Evolutionary conservation across 2,113 vertebrate species (phyloP).

Genomic region (Lepus timidus): DNA sequence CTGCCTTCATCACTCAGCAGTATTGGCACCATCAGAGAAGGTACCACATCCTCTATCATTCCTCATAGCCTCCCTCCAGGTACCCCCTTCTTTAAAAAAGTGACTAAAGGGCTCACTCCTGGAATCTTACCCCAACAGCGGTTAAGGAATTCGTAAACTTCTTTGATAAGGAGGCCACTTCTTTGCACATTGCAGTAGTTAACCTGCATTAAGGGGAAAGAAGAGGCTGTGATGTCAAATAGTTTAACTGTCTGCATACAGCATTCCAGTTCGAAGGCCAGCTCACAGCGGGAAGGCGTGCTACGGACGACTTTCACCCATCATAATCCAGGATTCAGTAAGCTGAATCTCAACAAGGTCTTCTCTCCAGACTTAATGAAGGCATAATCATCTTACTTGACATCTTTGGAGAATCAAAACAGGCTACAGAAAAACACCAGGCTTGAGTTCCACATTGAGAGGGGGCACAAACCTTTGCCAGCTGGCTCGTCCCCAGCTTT

Average conservation of each 20-base stretch:
- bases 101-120: not conserved
- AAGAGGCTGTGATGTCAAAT: not conserved
- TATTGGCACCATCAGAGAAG: not conserved
- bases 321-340: not conserved
- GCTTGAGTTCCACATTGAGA: not conserved
- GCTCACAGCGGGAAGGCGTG: not conserved
- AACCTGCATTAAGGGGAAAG: conserved; percentile 89
- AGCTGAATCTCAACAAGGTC: not conserved
- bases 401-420: conserved; percentile 43
- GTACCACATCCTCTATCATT: not conserved
- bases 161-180: conserved; percentile 93
- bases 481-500: not conserved
- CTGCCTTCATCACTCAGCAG: not conserved
- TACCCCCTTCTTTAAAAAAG: not conserved
- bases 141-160: conserved; percentile 93
- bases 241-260: not conserved
- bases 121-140: conserved; percentile 92
- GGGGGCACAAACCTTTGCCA: not conserved
- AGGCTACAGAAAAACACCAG: not conserved
- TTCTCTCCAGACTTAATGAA: conserved; percentile 22
- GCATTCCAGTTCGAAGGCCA: not conserved
- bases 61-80: not conserved
- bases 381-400: not conserved
- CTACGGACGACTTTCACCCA: not conserved
- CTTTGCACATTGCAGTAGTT: conserved; percentile 96